Conservation (phyloP, 2,888 invertebrate species). For the Eristalinus sepulchralis region DNA sequence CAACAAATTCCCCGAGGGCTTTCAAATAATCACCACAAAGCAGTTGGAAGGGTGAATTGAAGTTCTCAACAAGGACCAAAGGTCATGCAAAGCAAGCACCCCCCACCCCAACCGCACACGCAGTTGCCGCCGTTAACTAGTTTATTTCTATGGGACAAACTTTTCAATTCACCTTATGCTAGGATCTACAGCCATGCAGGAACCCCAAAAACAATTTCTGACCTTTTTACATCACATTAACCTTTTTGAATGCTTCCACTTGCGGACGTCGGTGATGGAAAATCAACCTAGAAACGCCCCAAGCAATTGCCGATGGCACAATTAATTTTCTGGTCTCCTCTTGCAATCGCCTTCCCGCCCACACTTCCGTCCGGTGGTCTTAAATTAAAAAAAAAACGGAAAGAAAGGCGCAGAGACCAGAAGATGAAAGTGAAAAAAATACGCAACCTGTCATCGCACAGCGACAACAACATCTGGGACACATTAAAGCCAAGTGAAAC, state of each 20-base stretch:
- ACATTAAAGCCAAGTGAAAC: constrained; percentile 59
- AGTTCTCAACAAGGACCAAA: not conserved
- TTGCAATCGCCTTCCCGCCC: not conserved
- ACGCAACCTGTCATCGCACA: constrained; percentile 30
- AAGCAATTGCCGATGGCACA: constrained; percentile 60
- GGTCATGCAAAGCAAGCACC: not conserved
- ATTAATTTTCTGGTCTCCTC: constrained; percentile 42
- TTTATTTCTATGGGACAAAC: not conserved
- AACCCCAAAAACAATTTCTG: not conserved
- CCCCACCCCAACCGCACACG: not conserved
- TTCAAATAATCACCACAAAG: not conserved
- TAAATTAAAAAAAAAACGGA: constrained; percentile 10
- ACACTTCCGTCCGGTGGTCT: constrained; percentile 13
- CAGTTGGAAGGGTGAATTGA: not conserved
- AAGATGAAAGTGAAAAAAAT: constrained; percentile 1
- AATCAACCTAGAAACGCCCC: constrained; percentile 42
- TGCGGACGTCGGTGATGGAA: not conserved
- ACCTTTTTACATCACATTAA: constrained; percentile 57
- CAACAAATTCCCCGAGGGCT: not conserved
- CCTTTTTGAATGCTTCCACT: constrained; percentile 48
- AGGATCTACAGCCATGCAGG: not conserved
- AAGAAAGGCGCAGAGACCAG: not conserved
- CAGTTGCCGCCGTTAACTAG: not conserved
- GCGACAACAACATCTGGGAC: constrained; percentile 52
- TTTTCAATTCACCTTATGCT: not conserved